Evolutionary conservation across 2,888 invertebrate species (phyloP), one percentile per base, ranked within the genome.

Genomic region (Rhagonycha lutea): DNA sequence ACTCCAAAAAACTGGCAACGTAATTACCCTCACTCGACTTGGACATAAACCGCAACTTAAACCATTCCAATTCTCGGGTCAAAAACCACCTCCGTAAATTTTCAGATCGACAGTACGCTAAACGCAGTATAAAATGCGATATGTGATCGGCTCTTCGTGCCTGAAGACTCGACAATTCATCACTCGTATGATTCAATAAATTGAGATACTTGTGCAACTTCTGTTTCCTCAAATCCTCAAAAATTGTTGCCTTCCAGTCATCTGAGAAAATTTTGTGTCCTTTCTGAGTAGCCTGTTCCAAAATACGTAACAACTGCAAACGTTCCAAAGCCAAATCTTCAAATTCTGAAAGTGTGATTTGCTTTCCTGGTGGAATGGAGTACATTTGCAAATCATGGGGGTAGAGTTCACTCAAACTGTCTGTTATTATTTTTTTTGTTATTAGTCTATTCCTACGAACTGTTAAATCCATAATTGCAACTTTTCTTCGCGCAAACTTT

Each of bases 31-130:
- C 18, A 65, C 89, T 87, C 74, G 89, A 90, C 74, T 89, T 88
- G 72, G 89, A 90, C n/a, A 89, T 87, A 86, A 96, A 95, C 83
- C 94, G 91, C 85, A 94, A 92, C 85, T 93, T 93, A 84, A 99
- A 98, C 72, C 98, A 89, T 84, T 99, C 98, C 77, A 95, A 87
- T 89, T 99, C 99, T 80, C 96, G 92, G 18, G 92, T 89, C 12
- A 98, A 89, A 85, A 98, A 97, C 98, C 99, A 99, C 76, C 90
- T 91, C 32, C 95, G 90, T 60, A 96, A 89, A 73, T 98, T 97
- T 80, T 95, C 95, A 23, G 94, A 93, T 83, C 95, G 91, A 85
- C 97, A 98, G 87, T 96, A 98, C 0, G 97, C 97, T 74, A 99
- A 88, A 73, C 98, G 91, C 3, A 99, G 89, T 82, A 98, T 95